Base-by-base conservation (phyloP, 2,113 vertebrate genomes). In the Pyrgilauda ruficollis region DNA sequence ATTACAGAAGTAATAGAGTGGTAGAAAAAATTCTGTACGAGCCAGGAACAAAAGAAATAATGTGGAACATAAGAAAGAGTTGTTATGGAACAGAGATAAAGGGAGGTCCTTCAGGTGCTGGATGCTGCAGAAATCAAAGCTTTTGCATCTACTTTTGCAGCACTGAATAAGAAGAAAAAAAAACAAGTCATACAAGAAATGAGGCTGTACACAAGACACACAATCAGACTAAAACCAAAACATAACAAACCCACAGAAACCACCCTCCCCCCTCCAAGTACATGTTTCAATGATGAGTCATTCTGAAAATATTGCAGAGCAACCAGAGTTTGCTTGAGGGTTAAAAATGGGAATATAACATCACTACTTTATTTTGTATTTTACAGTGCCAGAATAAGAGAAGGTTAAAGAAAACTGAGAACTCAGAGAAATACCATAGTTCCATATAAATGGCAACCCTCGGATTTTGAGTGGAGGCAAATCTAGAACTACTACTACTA, bases 191-290 rank as follows among this genome's bases (percentile, higher is more conserved):
- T 27, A 72, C 8, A 63, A 67, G 23, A 75, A 77, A 59, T 8
- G 10, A 78, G 28, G 31, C 9, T 82, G 35, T 22, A 77, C 14
- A 21, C 11, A 82, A 72, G 35, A 19, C 7, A 43, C 3, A 1
- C 22, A 53, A 37, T 26, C n/a, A 67, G 33, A 75, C 16, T n/a
- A 46, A 93, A 83, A 39, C 1, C 6, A 75, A 75, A 76, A 20
- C 9, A 19, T 6, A 75, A 76, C 6, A 83, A 61, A n/a, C 5
- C 3, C 56, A 58, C 33, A 66, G 35, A 75, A 77, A 58, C 13
- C 18, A 1, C 0, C 0, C 9, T 4, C 39, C 11, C 4, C 19
- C 15, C 14, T 1, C 5, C 7, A 8, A 19, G 9, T 43, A 23
- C 10, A 5, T 6, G 11, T 26, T 84, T 84, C 37, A 80, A 46